Percentiles rank a stretch among this genome's conserved stretches.
phyloP scores from a whole-genome alignment of 2,113 vertebrate genomes.

The Recurvirostra avosetta region DNA sequence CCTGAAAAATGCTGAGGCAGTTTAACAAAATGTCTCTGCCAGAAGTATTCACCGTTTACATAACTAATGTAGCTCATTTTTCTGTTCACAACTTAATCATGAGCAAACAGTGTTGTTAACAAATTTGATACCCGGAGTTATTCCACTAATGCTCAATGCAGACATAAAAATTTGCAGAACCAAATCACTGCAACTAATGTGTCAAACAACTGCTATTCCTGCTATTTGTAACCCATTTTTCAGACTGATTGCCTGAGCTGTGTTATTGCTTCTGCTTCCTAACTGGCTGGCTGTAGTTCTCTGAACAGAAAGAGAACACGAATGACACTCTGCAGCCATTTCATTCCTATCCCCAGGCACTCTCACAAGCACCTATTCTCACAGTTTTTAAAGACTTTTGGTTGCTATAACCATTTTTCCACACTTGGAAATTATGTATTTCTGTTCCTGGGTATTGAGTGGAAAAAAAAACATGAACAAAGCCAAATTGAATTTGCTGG shows the following conservation, averaged over 20 bases:
- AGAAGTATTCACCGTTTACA: neutral
- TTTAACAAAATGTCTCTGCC: neutral
- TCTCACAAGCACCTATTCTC: neutral
- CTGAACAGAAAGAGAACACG: neutral
- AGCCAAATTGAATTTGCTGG: neutral
- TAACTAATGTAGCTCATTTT: neutral
- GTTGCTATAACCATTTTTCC: neutral
- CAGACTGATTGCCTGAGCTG: neutral
- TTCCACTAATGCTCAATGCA: neutral
- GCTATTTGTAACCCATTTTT: neutral
- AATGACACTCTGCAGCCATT: accelerated
- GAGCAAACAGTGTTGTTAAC: neutral
- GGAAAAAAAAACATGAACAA: neutral
- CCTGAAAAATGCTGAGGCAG: neutral
- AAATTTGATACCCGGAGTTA: neutral
- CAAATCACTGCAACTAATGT: neutral
- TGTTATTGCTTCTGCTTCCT: neutral
- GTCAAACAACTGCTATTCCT: neutral
- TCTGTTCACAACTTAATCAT: neutral
- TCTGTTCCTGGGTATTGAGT: neutral
- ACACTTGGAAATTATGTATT: neutral
- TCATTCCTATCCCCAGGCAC: neutral
- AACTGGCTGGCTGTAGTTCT: neutral
- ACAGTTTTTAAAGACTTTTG: neutral
- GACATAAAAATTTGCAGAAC: neutral